Evolutionary conservation across 2,113 vertebrate species (phyloP).

Genomic region (Cariama cristata): DNA sequence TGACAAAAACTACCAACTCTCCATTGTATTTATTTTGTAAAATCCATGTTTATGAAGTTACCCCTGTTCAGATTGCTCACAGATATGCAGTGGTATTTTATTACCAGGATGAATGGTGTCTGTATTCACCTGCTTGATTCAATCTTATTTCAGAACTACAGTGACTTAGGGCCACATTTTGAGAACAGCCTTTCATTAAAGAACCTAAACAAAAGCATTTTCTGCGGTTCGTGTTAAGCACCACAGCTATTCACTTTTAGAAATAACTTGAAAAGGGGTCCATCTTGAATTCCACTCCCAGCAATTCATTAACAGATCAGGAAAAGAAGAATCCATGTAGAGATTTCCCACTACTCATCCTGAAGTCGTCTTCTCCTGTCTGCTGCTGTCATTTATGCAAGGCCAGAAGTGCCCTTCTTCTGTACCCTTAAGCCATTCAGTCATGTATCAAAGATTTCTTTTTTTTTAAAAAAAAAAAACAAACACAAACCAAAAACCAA

Average conservation of each 20-base stretch:
- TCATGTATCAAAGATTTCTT: background rate
- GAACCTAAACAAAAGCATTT: background rate
- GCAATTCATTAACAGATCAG: background rate
- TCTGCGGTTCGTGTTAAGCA: background rate
- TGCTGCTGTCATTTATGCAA: background rate
- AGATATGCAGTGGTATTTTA: background rate
- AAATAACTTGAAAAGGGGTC: background rate
- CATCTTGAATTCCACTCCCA: background rate
- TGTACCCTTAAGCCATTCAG: background rate
- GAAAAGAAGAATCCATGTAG: background rate
- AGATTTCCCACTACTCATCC: background rate
- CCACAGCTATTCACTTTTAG: background rate
- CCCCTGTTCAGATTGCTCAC: background rate
- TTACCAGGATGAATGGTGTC: background rate
- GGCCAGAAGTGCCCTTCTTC: background rate
- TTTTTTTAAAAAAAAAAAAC: background rate
- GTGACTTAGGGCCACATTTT: background rate
- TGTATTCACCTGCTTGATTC: accelerated
- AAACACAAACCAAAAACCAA: no score
- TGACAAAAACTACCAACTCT: background rate
- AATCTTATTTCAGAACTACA: background rate
- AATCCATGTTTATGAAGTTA: background rate
- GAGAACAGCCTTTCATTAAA: background rate
- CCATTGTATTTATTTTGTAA: background rate
- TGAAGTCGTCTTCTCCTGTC: background rate